Evolutionary conservation across 2,888 invertebrate genomes (phyloP).

Genomic region (Leuctra nigra): DNA sequence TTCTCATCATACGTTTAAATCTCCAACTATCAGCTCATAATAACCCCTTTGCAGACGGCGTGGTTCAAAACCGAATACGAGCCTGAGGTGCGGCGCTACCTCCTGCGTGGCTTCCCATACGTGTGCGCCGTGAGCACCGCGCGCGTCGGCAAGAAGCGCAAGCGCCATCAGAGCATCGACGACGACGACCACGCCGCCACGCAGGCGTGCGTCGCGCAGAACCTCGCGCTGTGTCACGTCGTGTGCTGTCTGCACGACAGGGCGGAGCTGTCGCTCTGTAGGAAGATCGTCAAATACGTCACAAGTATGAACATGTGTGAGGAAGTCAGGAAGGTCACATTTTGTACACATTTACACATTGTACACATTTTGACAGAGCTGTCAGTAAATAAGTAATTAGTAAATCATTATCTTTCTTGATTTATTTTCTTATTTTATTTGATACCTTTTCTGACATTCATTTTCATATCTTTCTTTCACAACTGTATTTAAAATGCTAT

Average conservation of each 20-base stretch:
- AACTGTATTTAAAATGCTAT: too few relatives aligned
- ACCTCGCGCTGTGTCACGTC: constrained; percentile 47
- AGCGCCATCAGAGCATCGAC: background rate
- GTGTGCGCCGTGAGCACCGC: background rate
- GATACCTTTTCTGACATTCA: too few relatives aligned
- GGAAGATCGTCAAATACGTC: constrained; percentile 4
- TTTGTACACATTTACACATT: too few relatives aligned
- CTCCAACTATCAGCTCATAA: too few relatives aligned
- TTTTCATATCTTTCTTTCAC: too few relatives aligned
- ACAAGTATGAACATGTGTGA: background rate
- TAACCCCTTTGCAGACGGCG: constrained; percentile 25
- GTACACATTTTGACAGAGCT: too few relatives aligned
- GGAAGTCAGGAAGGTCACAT: too few relatives aligned
- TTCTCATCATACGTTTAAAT: too few relatives aligned
- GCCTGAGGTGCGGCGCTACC: constrained; percentile 24
- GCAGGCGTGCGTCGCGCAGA: constrained; percentile 51
- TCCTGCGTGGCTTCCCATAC: constrained; percentile 30
- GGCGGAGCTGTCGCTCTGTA: constrained; percentile 3
- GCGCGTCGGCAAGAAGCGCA: background rate
- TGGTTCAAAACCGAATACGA: constrained; percentile 30
- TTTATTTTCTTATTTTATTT: too few relatives aligned
- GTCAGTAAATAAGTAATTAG: too few relatives aligned
- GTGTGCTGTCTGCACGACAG: constrained; percentile 46
- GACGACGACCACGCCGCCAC: background rate
- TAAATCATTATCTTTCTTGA: too few relatives aligned